Evolutionary conservation across 2,888 invertebrate species (phyloP).

Genomic region (Spodoptera picta): DNA sequence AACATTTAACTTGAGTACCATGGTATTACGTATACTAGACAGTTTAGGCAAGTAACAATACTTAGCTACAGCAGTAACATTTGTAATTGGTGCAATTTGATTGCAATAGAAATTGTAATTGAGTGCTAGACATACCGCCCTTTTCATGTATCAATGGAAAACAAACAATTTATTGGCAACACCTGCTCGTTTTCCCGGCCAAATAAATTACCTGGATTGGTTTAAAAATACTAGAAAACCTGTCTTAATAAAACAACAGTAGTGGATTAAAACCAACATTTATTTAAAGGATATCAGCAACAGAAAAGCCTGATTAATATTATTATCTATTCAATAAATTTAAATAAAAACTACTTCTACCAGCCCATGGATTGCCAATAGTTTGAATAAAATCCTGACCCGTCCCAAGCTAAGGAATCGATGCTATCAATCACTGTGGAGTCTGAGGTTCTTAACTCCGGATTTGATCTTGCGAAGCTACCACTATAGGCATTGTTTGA

Average conservation of each 20-base stretch:
- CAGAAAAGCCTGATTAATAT: conserved; percentile 1
- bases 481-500: conserved; percentile 16
- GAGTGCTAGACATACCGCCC: conserved; percentile 32
- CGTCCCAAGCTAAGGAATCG: conserved; percentile 27
- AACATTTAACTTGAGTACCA: too few species aligned
- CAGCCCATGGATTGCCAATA: conserved; percentile 54
- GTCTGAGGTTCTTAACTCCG: conserved; percentile 27
- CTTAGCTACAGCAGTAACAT: background rate
- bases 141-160: conserved; percentile 46
- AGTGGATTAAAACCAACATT: conserved; percentile 1
- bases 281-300: conserved; percentile 13
- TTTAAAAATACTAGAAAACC: background rate
- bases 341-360: conserved; percentile 17
- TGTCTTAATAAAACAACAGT: background rate
- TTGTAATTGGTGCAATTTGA: conserved; percentile 1
- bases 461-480: conserved; percentile 15
- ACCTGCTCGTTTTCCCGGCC: conserved; percentile 26
- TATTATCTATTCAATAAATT: background rate
- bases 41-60: too few species aligned
- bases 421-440: conserved; percentile 25
- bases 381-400: conserved; percentile 14
- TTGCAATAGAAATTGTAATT: conserved; percentile 2
- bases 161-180: conserved; percentile 27
- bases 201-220: background rate
- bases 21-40: too few species aligned